A percentile compares a stretch with the other conserved stretches of the same genome.
Evolutionary conservation across 2,888 invertebrate genomes (phyloP).

Genomic region (Lucinisca nassula): DNA sequence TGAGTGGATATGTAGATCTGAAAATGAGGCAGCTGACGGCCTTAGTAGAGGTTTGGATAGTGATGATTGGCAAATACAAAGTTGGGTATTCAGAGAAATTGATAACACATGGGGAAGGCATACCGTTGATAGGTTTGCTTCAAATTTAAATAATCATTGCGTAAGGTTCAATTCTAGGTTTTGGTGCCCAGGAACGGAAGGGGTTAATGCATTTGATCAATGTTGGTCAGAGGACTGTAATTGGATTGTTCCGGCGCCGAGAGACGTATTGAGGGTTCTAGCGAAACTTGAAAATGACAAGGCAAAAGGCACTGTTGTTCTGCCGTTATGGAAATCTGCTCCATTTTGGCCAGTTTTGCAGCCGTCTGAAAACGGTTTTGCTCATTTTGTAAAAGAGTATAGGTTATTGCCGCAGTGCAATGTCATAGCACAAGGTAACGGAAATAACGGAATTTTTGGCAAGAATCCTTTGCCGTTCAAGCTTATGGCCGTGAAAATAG

Average conservation of each 20-base stretch:
- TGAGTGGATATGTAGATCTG: slow-evolving; percentile 45
- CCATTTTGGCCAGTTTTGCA: slow-evolving; percentile 2
- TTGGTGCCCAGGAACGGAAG: slow-evolving; percentile 43
- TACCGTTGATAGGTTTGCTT: slow-evolving; percentile 19
- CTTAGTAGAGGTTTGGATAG: slow-evolving; percentile 28
- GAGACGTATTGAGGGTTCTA: slow-evolving; percentile 13
- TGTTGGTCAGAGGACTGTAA: too few relatives aligned
- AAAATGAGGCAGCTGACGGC: slow-evolving; percentile 36
- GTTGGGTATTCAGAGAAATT: neutral
- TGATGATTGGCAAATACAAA: slow-evolving; percentile 28
- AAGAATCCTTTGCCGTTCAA: neutral
- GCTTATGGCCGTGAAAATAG: neutral
- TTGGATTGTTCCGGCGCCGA: slow-evolving; percentile 59
- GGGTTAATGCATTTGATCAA: slow-evolving; percentile 43
- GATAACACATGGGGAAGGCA: neutral
- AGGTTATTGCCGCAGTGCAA: neutral
- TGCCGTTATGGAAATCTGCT: neutral
- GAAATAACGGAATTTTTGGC: neutral
- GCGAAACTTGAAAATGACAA: too few relatives aligned
- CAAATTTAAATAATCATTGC: slow-evolving; percentile 29
- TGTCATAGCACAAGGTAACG: neutral
- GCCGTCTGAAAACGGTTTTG: neutral
- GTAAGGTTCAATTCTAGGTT: slow-evolving; percentile 25
- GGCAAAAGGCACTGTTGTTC: neutral
- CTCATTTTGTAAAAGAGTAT: neutral